Evolutionary conservation across 2,888 invertebrate genomes (phyloP).

Genomic region (Podotricha telesiphe): DNA sequence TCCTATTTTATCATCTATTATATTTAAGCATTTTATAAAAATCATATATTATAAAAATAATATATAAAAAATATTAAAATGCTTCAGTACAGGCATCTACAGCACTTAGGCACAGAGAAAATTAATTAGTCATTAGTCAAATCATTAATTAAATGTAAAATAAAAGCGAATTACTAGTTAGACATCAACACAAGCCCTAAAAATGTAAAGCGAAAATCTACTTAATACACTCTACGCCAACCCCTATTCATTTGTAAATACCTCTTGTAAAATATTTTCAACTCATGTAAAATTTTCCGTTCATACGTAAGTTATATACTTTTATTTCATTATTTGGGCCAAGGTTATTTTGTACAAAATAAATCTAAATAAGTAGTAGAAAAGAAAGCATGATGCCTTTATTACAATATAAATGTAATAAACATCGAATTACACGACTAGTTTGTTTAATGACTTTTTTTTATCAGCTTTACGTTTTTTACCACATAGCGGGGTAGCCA

Average conservation of each 20-base stretch:
- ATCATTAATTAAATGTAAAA: neutral
- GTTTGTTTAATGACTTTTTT: neutral
- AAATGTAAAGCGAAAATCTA: neutral
- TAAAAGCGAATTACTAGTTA: conserved; percentile 12
- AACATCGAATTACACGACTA: neutral
- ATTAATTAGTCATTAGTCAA: conserved; percentile 1
- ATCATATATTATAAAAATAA: neutral
- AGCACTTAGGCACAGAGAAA: neutral
- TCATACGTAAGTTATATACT: conserved; percentile 9
- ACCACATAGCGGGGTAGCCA: too few species aligned
- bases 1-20: too few species aligned
- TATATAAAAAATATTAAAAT: neutral
- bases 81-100: neutral
- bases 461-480: too few species aligned
- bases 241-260: conserved; percentile 4
- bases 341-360: conserved; percentile 14
- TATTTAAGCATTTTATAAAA: neutral
- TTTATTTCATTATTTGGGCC: conserved; percentile 13
- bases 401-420: conserved; percentile 16
- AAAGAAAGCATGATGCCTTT: neutral
- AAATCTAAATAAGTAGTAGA: neutral
- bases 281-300: conserved; percentile 1
- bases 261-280: neutral
- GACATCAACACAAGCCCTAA: neutral
- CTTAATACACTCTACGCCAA: neutral